phyloP scores from a whole-genome alignment of 2,797 vertebrate species.

The Catamblyrhynchus diadema region DNA sequence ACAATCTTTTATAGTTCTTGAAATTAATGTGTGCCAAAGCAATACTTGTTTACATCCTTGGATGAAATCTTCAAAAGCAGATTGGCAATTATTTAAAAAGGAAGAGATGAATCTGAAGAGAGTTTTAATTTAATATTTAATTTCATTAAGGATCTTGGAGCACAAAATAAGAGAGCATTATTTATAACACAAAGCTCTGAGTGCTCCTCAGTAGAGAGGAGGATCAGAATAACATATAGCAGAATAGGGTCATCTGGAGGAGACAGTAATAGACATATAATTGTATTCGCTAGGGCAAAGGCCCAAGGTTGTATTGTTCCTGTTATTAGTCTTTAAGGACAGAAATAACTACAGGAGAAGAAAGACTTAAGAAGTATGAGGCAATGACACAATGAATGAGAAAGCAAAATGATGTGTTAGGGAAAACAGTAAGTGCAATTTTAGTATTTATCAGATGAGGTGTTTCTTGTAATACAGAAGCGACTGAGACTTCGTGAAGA shows the following conservation, averaged over 20 bases:
- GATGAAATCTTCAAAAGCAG: conserved; percentile 47
- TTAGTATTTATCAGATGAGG: background rate
- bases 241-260: conserved; percentile 28
- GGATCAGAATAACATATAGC: background rate
- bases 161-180: conserved; percentile 51
- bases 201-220: background rate
- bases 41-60: conserved; percentile 22
- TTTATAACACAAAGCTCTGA: conserved; percentile 61
- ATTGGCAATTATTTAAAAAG: conserved; percentile 53
- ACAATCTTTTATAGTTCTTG: background rate
- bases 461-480: background rate
- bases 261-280: conserved; percentile 27
- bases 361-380: background rate
- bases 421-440: background rate
- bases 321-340: background rate
- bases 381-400: background rate
- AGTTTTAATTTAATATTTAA: conserved; percentile 64
- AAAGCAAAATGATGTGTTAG: background rate
- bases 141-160: conserved; percentile 59
- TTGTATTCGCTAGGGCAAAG: background rate
- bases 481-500: background rate
- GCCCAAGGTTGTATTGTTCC: conserved; percentile 2
- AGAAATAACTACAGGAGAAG: background rate
- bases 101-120: conserved; percentile 53
- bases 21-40: background rate